Evolutionary conservation across 2,113 vertebrate species (phyloP).

Genomic region (human): DNA sequence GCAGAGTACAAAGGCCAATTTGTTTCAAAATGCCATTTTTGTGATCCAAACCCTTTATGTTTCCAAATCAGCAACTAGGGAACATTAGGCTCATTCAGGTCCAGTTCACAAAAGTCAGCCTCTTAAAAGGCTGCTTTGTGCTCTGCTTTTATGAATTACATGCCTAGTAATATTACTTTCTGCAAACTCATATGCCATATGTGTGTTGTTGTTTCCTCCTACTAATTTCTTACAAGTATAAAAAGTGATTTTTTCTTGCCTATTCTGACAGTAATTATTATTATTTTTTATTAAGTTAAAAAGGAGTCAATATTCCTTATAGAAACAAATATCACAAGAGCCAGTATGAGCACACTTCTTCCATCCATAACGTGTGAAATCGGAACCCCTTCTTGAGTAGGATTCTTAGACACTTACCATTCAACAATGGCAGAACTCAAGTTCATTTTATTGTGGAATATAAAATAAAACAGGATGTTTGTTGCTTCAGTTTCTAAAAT

Average conservation of each 20-base stretch:
- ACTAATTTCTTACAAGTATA: not conserved
- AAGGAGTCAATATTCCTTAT: not conserved
- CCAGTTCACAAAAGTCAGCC: slow-evolving; percentile 32
- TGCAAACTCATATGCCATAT: not conserved
- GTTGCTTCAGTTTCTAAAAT: not conserved
- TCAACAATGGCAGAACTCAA: not conserved
- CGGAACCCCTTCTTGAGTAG: not conserved
- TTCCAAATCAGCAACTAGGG: slow-evolving; percentile 63
- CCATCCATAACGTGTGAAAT: not conserved
- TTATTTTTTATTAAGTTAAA: not conserved
- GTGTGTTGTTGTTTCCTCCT: not conserved
- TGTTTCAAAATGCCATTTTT: slow-evolving; percentile 76
- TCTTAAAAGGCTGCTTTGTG: slow-evolving; percentile 63
- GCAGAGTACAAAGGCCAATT: slow-evolving; percentile 66
- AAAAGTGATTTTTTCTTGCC: not conserved
- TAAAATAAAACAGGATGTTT: not conserved
- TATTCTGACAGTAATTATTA: not conserved
- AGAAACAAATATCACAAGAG: not conserved
- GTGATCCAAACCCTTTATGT: slow-evolving; percentile 64
- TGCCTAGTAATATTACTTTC: not conserved
- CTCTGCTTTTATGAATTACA: slow-evolving; percentile 23
- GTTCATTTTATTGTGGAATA: not conserved
- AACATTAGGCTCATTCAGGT: slow-evolving; percentile 43
- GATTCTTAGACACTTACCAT: not conserved
- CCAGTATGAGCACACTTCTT: not conserved